These are phyloP conservation scores for Gallinago paraguaiae DNA, from an alignment of 2,113 vertebrate genomes.

Conservation along the genomic window DNA sequence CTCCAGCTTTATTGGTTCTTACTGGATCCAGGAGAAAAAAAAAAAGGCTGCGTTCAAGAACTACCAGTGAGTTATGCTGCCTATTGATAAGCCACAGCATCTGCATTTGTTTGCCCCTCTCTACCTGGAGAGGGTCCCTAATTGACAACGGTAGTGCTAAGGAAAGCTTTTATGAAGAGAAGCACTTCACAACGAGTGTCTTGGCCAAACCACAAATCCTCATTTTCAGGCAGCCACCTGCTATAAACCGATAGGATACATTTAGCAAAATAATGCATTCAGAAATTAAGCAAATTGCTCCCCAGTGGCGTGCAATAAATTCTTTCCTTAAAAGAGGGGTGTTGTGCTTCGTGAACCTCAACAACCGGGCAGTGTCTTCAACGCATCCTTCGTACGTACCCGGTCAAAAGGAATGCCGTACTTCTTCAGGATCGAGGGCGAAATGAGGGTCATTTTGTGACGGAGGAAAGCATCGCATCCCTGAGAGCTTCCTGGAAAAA, in stretches of 20 bases:
- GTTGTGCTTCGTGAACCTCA: not conserved
- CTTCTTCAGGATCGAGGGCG: slow-evolving; percentile 96
- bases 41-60: not conserved
- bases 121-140: not conserved
- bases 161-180: not conserved
- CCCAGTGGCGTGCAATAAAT: fast-evolving
- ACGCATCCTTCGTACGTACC: slow-evolving; percentile 71
- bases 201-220: not conserved
- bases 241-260: not conserved
- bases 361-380: not conserved
- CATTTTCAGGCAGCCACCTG: not conserved
- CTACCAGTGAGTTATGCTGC: not conserved
- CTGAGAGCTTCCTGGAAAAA: slow-evolving; percentile 97
- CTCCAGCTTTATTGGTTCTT: not conserved
- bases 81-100: not conserved
- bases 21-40: not conserved
- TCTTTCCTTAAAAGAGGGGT: not conserved
- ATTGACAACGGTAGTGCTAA: not conserved
- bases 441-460: slow-evolving; percentile 99
- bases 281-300: not conserved
- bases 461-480: slow-evolving; percentile 97
- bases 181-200: not conserved
- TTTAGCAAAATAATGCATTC: not conserved
- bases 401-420: slow-evolving; percentile 95
- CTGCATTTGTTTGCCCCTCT: not conserved